Conservation (phyloP, 2,797 vertebrate genomes). For the Hapalemur alaotrensis region DNA sequence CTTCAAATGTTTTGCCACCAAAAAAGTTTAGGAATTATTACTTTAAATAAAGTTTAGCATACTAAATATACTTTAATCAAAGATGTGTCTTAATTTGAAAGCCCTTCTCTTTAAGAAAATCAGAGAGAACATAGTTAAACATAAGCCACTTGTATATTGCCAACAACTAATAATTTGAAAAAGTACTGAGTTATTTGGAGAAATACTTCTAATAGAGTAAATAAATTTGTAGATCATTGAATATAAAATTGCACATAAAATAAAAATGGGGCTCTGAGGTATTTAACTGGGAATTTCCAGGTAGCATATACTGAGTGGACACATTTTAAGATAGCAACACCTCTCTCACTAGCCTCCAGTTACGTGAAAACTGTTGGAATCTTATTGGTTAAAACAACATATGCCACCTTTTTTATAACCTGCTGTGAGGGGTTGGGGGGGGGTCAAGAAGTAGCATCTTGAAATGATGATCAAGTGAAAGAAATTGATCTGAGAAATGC, state of each 20-base stretch:
- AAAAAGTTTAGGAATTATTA: neutral
- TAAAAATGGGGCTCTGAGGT: neutral
- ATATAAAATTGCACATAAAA: rapidly evolving
- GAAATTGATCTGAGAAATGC: neutral
- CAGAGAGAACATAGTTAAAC: neutral
- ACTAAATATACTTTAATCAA: neutral
- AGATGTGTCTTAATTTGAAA: conserved; percentile 21
- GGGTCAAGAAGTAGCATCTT: neutral
- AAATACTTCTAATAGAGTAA: neutral
- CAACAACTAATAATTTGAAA: neutral
- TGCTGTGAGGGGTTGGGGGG: neutral
- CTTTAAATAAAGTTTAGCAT: neutral
- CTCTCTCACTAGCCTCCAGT: neutral
- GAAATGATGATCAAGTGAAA: neutral
- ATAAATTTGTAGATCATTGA: neutral
- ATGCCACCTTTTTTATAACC: neutral
- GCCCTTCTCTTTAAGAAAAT: neutral
- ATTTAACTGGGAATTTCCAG: neutral
- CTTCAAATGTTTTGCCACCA: neutral
- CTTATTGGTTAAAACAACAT: neutral
- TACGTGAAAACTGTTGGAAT: neutral
- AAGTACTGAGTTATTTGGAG: neutral
- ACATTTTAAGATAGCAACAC: neutral
- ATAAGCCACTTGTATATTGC: rapidly evolving
- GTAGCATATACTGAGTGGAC: neutral